phyloP scores from a whole-genome alignment of 2,888 invertebrate genomes.

The Lagria hirta region DNA sequence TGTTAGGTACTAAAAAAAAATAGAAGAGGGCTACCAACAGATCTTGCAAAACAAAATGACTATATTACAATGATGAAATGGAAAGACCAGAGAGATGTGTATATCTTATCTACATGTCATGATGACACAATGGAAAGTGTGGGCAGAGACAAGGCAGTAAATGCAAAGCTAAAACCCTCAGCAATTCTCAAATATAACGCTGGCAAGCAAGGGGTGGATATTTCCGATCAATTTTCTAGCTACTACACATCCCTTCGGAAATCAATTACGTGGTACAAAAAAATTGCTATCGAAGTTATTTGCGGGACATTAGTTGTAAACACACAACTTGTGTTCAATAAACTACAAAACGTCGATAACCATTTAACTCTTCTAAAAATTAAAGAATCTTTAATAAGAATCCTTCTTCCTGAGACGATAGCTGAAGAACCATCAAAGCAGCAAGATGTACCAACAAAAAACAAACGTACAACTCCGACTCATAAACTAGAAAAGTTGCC shows the following conservation, averaged over 20 bases:
- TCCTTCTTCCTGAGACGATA: too few relatives aligned
- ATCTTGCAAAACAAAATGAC: slow-evolving; percentile 16
- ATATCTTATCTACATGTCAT: not conserved
- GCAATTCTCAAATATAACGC: not conserved
- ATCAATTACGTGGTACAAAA: slow-evolving; percentile 1
- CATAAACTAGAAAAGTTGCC: too few relatives aligned
- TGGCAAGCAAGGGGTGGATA: slow-evolving; percentile 2
- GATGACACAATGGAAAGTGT: not conserved
- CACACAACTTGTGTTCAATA: too few relatives aligned
- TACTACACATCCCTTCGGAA: slow-evolving; percentile 1
- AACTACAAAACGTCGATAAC: too few relatives aligned
- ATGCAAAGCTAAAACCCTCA: not conserved
- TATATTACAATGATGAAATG: not conserved
- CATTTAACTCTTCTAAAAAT: too few relatives aligned
- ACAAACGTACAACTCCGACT: too few relatives aligned
- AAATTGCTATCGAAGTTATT: not conserved
- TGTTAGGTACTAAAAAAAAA: slow-evolving; percentile 38
- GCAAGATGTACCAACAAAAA: too few relatives aligned
- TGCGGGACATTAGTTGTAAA: too few relatives aligned
- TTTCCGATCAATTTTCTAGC: not conserved
- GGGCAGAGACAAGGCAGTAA: not conserved
- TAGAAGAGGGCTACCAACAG: slow-evolving; percentile 37
- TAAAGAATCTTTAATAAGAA: too few relatives aligned
- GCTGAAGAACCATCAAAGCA: too few relatives aligned
- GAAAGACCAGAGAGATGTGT: not conserved